phyloP scores from a whole-genome alignment of 2,113 vertebrate genomes.

The Chaenocephalus aceratus region DNA sequence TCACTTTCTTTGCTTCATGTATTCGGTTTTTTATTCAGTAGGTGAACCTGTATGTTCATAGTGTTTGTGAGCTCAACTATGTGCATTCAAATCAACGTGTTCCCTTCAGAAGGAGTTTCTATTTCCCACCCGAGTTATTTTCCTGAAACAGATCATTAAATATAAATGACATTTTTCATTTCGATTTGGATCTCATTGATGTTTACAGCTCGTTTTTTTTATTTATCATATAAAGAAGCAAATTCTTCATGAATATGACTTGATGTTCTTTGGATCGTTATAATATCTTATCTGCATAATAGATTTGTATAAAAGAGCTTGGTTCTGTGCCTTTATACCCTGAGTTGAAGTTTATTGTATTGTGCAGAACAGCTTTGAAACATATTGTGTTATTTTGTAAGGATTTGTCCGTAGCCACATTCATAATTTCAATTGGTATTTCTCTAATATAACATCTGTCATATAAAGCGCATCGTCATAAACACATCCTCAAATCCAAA shows the following conservation, averaged over 20 bases:
- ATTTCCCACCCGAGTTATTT: too few relatives aligned
- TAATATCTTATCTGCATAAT: background rate
- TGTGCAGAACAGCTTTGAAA: background rate
- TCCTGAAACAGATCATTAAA: background rate
- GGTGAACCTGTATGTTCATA: too few relatives aligned
- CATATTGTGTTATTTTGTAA: background rate
- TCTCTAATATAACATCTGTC: background rate
- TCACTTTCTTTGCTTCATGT: too few relatives aligned
- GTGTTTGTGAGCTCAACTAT: too few relatives aligned
- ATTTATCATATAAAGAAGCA: background rate
- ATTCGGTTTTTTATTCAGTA: too few relatives aligned
- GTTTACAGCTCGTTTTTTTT: background rate
- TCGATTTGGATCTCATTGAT: background rate
- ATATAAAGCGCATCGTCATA: constrained; percentile 7
- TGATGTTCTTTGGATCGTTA: background rate
- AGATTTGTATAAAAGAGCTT: background rate
- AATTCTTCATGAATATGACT: background rate
- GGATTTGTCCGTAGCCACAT: background rate
- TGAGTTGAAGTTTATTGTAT: background rate
- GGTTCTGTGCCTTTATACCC: background rate
- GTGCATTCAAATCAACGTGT: too few relatives aligned
- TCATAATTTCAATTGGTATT: constrained; percentile 8
- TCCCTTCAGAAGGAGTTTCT: too few relatives aligned
- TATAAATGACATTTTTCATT: background rate
- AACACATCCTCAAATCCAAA: constrained; percentile 29